Evolutionary conservation across 2,797 vertebrate species (phyloP), one percentile per base, ranked within the genome.

Genomic region (Diplodus puntazzo): DNA sequence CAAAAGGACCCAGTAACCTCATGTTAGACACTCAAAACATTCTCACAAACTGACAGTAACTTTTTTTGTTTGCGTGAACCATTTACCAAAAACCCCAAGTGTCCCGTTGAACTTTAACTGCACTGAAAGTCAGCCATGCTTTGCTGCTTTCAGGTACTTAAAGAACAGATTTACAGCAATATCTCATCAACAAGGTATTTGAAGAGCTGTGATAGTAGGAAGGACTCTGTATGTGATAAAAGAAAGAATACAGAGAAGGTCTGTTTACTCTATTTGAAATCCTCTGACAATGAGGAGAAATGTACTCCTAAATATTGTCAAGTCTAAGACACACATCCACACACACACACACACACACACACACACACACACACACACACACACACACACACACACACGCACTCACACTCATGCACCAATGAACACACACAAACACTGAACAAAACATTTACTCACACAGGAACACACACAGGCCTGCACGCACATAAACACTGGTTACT

Each of bases 401-500:
- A 72, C 34, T 3, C 2, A n/a, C 34, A 68, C 30, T 55, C 30
- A 20, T 53, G 42, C 57, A 63, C 14, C 13, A 2, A 61, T 30
- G 50, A 74, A 55, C 20, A 46, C 20, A 61, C 60, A 79, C 42
- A 83, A 55, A 77, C 20, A 55, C 16, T 64, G 18, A 70, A 64
- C 64, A 58, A 79, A 49, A 79, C 43, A 86, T 55, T 23, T 46
- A 48, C 66, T 60, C 71, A 45, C 52, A 76, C n/a, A 17, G 12
- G 68, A 23, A 73, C 52, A 39, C 75, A 79, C 43, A 64, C 65
- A 73, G 8, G 1, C 43, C 2, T 46, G 57, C 65, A 69, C 76
- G 70, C 30, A 63, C 49, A 77, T 16, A 77, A 63, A 75, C 85
- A 88, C 77, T 76, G 69, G 75, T 83, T 80, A 60, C 42, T 73